phyloP scores from a whole-genome alignment of 2,888 invertebrate species.

The Temnothorax unifasciatus region DNA sequence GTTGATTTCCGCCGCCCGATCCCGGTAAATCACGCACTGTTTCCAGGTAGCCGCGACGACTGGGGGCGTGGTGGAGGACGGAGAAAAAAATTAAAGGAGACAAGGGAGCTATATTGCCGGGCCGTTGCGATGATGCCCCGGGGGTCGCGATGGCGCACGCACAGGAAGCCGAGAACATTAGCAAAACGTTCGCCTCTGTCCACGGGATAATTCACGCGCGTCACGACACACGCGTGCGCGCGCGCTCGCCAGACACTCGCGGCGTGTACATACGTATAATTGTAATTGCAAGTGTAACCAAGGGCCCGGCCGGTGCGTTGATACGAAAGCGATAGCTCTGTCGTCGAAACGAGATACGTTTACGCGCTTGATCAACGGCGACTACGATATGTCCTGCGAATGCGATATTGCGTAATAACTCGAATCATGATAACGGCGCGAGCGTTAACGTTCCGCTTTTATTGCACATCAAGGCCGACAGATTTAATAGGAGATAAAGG shows the following conservation, averaged over 20 bases:
- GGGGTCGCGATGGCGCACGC: slow-evolving; percentile 67
- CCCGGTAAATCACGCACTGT: slow-evolving; percentile 67
- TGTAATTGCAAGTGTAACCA: slow-evolving; percentile 65
- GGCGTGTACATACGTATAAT: slow-evolving; percentile 44
- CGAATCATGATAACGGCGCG: slow-evolving; percentile 31
- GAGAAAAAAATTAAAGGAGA: slow-evolving; percentile 53
- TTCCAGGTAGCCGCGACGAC: slow-evolving; percentile 22
- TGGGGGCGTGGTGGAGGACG: slow-evolving; percentile 9
- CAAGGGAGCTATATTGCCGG: slow-evolving; percentile 58
- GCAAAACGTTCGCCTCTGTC: slow-evolving; percentile 54
- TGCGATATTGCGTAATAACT: slow-evolving; percentile 49
- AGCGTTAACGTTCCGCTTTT: slow-evolving; percentile 41
- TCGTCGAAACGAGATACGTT: slow-evolving; percentile 37
- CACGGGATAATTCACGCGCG: slow-evolving; percentile 66
- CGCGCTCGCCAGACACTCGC: slow-evolving; percentile 22
- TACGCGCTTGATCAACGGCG: slow-evolving; percentile 36
- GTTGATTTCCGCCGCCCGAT: slow-evolving; percentile 46
- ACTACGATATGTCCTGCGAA: slow-evolving; percentile 28
- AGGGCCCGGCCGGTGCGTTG: not conserved
- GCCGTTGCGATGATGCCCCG: slow-evolving; percentile 54
- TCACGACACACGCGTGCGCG: slow-evolving; percentile 60
- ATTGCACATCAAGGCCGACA: slow-evolving; percentile 22
- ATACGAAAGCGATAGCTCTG: slow-evolving; percentile 34
- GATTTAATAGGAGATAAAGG: slow-evolving; percentile 41
- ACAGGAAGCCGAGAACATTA: slow-evolving; percentile 70